Evolutionary conservation across 2,113 vertebrate genomes (phyloP).

Genomic region (Orientallactaga bullata): DNA sequence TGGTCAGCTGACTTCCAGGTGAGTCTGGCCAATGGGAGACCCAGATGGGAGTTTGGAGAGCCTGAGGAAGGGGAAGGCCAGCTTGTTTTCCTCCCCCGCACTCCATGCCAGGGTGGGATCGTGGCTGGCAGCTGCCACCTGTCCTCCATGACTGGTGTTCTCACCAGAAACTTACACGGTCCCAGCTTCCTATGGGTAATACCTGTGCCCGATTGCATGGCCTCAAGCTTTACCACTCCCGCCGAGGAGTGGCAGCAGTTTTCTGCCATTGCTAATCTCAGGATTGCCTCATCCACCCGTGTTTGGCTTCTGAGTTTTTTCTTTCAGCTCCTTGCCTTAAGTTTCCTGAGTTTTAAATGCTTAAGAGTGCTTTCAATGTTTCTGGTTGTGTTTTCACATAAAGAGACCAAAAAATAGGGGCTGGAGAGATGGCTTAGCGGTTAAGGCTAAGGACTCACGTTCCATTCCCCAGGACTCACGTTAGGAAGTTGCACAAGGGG

Average conservation of each 20-base stretch:
- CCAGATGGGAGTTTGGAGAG: background rate
- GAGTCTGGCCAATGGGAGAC: background rate
- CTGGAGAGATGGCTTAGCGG: too few species aligned
- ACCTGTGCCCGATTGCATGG: background rate
- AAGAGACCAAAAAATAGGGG: slow-evolving; percentile 32
- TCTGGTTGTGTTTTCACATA: slow-evolving; percentile 30
- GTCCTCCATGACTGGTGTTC: background rate
- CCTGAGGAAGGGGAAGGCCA: background rate
- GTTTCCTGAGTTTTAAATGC: slow-evolving; percentile 56
- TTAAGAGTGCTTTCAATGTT: slow-evolving; percentile 53
- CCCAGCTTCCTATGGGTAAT: slow-evolving; percentile 59
- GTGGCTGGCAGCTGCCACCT: background rate
- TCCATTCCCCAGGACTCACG: too few species aligned
- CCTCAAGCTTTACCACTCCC: slow-evolving; percentile 57
- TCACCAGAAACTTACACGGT: slow-evolving; percentile 24
- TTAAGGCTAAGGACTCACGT: too few species aligned
- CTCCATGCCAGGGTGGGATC: background rate
- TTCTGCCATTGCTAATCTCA: slow-evolving; percentile 58
- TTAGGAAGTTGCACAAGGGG: too few species aligned
- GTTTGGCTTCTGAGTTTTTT: slow-evolving; percentile 51
- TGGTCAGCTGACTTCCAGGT: background rate
- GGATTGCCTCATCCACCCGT: slow-evolving; percentile 55
- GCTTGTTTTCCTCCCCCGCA: background rate
- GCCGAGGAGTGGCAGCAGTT: slow-evolving; percentile 59
- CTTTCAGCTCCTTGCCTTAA: slow-evolving; percentile 64